Evolutionary conservation across 1,140 invertebrate genomes (phyloP), one percentile per base, ranked within the genome.

Genomic region (Galleria mellonella): DNA sequence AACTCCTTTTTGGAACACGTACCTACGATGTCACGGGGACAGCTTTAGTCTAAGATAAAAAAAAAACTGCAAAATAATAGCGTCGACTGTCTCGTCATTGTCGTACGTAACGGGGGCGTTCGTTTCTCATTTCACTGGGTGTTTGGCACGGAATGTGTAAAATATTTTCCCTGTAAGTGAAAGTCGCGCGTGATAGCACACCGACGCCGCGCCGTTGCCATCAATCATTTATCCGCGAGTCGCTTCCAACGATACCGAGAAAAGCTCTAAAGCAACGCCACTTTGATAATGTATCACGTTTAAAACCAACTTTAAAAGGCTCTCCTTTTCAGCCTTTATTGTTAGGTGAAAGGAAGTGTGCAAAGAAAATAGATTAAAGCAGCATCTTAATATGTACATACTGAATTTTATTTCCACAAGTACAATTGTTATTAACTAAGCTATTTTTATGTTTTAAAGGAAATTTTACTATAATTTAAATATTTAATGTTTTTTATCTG

Each of bases 211-310:
- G 48, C 42, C 52, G 27, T 36, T 29, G 53, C 68, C 70, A 83
- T 84, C 81, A 81, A 84, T 84, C 81, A 84, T 84, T 83, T 81
- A 84, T 82, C 74, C 67, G 59, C 52, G 62, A 70, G 53, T 66
- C 54, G 63, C 52, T 68, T 52, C 55, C 48, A 59, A 47, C 62
- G 58, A 63, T 72, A 83, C 77, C 66, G 60, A 64, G 62, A 69
- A 82, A 84, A 77, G 77, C 81, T 84, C 62, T 84, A 84, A 78
- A 77, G 62, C 75, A 56, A 71, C 62, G 65, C 69, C 63, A 67
- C 66, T 69, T 72, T 77, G 58, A 76, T 77, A 79, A 83, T 81
- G 72, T 84, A 82, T 84, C 65, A 83, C 73, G 63, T 74, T 79
- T 72, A 74, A 79, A 79, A 74, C 55, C 57, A 54, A 78, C 66